Conservation (phyloP, 2,797 vertebrate species). For the Sitta carolinensis region DNA sequence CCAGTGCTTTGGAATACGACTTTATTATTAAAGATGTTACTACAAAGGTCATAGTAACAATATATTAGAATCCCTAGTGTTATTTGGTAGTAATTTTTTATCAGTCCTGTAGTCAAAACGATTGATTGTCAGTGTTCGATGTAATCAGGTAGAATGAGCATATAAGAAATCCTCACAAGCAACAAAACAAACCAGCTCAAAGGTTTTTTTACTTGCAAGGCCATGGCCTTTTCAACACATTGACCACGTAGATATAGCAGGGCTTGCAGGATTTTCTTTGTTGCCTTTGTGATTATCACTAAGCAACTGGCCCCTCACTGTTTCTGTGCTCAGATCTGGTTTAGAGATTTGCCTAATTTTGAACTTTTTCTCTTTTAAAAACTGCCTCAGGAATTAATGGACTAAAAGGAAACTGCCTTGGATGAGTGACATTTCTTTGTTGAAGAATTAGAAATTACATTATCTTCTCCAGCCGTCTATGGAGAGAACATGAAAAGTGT, state of each 20-base stretch:
- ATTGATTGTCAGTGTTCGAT: not conserved
- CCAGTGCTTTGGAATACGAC: not conserved
- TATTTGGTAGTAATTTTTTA: not conserved
- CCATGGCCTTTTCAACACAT: not conserved
- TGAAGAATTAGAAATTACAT: slow-evolving; percentile 7
- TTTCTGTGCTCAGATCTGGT: slow-evolving; percentile 13
- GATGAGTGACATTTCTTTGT: slow-evolving; percentile 11
- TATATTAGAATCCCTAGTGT: not conserved
- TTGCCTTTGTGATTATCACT: slow-evolving; percentile 33
- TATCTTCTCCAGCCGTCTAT: not conserved
- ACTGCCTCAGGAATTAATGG: not conserved
- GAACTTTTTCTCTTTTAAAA: not conserved
- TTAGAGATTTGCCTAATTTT: not conserved
- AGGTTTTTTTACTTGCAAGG: slow-evolving; percentile 7
- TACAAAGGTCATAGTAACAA: not conserved
- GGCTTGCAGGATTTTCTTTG: slow-evolving; percentile 4
- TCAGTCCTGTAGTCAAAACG: not conserved
- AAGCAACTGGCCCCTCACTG: slow-evolving; percentile 21
- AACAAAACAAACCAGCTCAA: not conserved
- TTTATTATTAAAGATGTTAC: not conserved
- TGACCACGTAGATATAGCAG: not conserved
- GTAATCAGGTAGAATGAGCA: not conserved
- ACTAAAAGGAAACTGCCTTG: not conserved
- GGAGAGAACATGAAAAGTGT: not conserved
- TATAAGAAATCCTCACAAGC: slow-evolving; percentile 20